phyloP scores from a whole-genome alignment of 2,888 invertebrate species.

The Operophtera brumata region DNA sequence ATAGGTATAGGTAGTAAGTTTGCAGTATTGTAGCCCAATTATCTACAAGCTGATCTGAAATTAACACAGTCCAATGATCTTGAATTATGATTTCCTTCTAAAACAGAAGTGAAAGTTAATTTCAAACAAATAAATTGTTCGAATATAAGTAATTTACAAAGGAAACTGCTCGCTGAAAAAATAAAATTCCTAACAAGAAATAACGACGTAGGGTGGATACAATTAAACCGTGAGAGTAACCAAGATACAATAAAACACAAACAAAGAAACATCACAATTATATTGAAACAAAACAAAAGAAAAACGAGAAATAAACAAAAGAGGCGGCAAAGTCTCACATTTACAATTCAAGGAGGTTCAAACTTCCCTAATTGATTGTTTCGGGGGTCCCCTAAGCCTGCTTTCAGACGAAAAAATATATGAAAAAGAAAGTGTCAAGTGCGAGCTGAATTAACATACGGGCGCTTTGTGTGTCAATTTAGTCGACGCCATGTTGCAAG shows the following conservation, averaged over 20 bases:
- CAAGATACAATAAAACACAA: constrained; percentile 26
- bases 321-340: constrained; percentile 51
- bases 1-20: too few relatives aligned
- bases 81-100: too few relatives aligned
- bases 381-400: constrained; percentile 58
- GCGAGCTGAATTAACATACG: constrained; percentile 28
- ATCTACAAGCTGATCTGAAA: too few relatives aligned
- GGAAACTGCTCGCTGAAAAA: constrained; percentile 1
- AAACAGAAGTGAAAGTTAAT: too few relatives aligned
- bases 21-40: too few relatives aligned
- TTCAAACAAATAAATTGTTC: too few relatives aligned
- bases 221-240: constrained; percentile 26
- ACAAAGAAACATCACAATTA: constrained; percentile 43
- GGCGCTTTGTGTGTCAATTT: neutral
- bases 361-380: constrained; percentile 75
- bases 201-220: constrained; percentile 20
- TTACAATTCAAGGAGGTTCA: constrained; percentile 69
- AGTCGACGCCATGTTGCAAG: neutral
- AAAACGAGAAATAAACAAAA: constrained; percentile 44
- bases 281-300: constrained; percentile 45
- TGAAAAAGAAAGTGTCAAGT: constrained; percentile 34
- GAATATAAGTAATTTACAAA: neutral
- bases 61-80: too few relatives aligned
- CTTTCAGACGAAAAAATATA: constrained; percentile 54
- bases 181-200: constrained; percentile 12